Evolutionary conservation across 2,888 invertebrate genomes (phyloP), one percentile per base, ranked within the genome.

Genomic region (Eupithecia abbreviata): DNA sequence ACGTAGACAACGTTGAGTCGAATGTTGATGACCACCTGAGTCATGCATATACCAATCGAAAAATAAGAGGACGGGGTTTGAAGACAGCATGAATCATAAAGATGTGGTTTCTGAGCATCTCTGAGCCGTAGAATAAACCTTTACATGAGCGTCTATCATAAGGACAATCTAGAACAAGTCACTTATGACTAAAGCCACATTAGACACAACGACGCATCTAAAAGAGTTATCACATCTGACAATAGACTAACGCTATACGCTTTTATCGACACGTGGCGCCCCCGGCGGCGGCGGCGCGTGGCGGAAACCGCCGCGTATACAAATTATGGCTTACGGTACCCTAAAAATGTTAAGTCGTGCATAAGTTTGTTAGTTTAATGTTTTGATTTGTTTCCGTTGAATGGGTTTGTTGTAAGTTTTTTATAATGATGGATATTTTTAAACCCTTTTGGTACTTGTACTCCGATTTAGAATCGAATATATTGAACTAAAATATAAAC

Each of bases 281-380:
- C 87, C 91, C 90, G 93, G 42, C 86, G 18, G 51, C n/a, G n/a
- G 30, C 30, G 69, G 15, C 93, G 88, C 93, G 93, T 90, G 94
- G 18, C 87, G 68, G 30, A 74, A 84, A 79, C 90, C 90, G 88
- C 90, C 84, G 82, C 82, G 92, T 92, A 92, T 93, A 94, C 94
- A 94, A 94, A 94, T 94, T 86, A 92, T 88, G 92, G 94, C 92
- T 94, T 93, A 93, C 77, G 76, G 83, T 79, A 80, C 88, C 87
- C 87, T 86, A 88, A 87, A 88, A 88, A 85, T 83, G 86, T 85
- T 89, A 89, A 93, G 89, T 90, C 92, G 86, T 90, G 93, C 93
- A 94, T 94, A 93, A 87, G 90, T 88, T 92, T 92, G 93, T 92
- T 93, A 90, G 92, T 91, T 93, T 93, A 92, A 90, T 87, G 82